Conservation (phyloP, 2,888 invertebrate genomes). For the Andrena bicolor region DNA sequence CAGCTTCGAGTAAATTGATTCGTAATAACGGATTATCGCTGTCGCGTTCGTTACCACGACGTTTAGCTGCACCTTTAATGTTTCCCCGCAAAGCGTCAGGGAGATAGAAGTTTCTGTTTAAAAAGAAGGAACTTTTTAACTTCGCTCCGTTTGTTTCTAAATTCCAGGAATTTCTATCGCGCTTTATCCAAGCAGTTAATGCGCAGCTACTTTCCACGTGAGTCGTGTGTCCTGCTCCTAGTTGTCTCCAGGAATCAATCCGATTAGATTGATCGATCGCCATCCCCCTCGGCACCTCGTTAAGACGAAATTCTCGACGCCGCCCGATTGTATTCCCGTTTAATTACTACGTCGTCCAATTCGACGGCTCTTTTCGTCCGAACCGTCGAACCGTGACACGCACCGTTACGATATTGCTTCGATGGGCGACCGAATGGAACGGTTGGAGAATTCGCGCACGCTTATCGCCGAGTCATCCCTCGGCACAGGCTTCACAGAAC, state of each 20-base stretch:
- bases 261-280: slow-evolving; percentile 17
- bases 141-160: too few relatives aligned
- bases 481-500: slow-evolving; percentile 44
- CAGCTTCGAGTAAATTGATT: too few relatives aligned
- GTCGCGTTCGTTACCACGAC: too few relatives aligned
- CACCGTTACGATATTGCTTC: too few relatives aligned
- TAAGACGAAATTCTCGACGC: not conserved
- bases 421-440: not conserved
- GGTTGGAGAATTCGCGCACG: not conserved
- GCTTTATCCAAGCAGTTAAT: not conserved
- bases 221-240: not conserved
- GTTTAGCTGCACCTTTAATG: too few relatives aligned
- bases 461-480: slow-evolving; percentile 31
- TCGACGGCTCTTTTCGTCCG: not conserved
- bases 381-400: too few relatives aligned
- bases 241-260: not conserved
- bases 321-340: not conserved
- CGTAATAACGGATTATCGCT: too few relatives aligned
- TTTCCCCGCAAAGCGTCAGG: too few relatives aligned
- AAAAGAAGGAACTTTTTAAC: too few relatives aligned
- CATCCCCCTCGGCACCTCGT: slow-evolving; percentile 11
- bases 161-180: too few relatives aligned
- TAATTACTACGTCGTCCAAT: not conserved
- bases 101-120: too few relatives aligned
- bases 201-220: slow-evolving; percentile 9